phyloP scores from a whole-genome alignment of 2,797 vertebrate species.

The Vipera ursinii region DNA sequence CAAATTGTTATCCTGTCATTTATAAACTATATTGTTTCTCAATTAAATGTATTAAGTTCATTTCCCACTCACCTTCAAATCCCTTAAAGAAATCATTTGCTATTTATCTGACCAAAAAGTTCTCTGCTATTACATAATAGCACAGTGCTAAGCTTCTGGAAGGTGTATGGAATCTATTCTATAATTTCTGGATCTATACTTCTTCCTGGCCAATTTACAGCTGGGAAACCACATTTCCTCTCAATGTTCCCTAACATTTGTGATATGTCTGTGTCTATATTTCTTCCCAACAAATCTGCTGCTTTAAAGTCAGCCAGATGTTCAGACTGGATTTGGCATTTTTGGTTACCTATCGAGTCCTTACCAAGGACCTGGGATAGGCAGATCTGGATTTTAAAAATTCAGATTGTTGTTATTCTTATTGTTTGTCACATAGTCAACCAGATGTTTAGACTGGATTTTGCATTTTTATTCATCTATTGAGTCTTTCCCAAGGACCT shows the following conservation, averaged over 20 bases:
- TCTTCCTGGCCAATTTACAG: not conserved
- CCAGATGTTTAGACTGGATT: not conserved
- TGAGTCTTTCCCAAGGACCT: no score
- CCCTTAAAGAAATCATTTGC: not conserved
- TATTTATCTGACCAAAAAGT: not conserved
- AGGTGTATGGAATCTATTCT: not conserved
- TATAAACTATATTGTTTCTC: not conserved
- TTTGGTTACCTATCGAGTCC: not conserved
- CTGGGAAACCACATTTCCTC: not conserved
- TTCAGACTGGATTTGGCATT: not conserved
- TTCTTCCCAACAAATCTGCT: not conserved
- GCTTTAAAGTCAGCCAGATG: not conserved
- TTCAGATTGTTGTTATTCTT: not conserved
- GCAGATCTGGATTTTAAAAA: not conserved
- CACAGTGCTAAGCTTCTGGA: not conserved
- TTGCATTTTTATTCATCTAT: no score
- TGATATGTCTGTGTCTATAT: not conserved
- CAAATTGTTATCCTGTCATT: not conserved
- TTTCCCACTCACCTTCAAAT: not conserved
- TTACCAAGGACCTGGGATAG: not conserved
- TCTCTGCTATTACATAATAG: not conserved
- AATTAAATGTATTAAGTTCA: not conserved
- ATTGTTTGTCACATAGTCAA: not conserved
- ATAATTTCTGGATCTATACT: not conserved
- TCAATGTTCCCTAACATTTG: not conserved